These are phyloP conservation scores for Engystomops pustulosus DNA, from an alignment of 2,113 vertebrate species.

Conservation along the genomic window DNA sequence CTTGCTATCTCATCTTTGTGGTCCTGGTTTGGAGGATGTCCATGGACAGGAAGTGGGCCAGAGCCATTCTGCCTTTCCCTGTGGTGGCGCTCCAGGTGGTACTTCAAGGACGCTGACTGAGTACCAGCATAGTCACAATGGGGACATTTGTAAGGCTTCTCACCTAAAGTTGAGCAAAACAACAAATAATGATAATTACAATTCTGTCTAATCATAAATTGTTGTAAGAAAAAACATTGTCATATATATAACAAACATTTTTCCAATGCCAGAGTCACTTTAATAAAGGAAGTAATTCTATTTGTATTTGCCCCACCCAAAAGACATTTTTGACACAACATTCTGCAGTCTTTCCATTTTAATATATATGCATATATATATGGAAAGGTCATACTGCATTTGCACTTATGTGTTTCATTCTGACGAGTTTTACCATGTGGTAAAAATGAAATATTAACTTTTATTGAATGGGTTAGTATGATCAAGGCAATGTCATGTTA, in stretches of 20 bases:
- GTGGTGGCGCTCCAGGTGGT: conserved; percentile 96
- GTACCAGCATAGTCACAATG: conserved; percentile 98
- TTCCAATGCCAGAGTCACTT: too few relatives aligned
- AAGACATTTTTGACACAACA: neutral
- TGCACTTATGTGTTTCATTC: too few relatives aligned
- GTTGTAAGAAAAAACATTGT: neutral
- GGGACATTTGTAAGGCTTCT: conserved; percentile 98
- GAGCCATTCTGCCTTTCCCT: conserved; percentile 92
- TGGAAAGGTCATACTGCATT: too few relatives aligned
- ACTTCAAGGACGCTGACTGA: conserved; percentile 97
- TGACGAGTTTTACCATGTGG: too few relatives aligned
- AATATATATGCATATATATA: too few relatives aligned
- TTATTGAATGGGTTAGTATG: too few relatives aligned
- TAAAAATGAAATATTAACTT: too few relatives aligned
- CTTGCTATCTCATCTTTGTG: conserved; percentile 86
- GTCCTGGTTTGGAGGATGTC: conserved; percentile 79
- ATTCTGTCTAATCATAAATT: neutral
- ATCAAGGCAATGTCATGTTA: too few relatives aligned
- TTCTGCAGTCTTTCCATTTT: neutral
- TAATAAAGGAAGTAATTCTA: too few relatives aligned
- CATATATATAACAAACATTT: too few relatives aligned
- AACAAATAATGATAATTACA: conserved; percentile 46
- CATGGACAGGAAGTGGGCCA: conserved; percentile 82
- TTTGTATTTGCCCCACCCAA: too few relatives aligned
- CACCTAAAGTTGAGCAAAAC: conserved; percentile 78